A percentile compares a stretch with the other conserved stretches of the same genome.
Evolutionary conservation across 2,113 vertebrate species (phyloP).

Genomic region (Gallinago media): DNA sequence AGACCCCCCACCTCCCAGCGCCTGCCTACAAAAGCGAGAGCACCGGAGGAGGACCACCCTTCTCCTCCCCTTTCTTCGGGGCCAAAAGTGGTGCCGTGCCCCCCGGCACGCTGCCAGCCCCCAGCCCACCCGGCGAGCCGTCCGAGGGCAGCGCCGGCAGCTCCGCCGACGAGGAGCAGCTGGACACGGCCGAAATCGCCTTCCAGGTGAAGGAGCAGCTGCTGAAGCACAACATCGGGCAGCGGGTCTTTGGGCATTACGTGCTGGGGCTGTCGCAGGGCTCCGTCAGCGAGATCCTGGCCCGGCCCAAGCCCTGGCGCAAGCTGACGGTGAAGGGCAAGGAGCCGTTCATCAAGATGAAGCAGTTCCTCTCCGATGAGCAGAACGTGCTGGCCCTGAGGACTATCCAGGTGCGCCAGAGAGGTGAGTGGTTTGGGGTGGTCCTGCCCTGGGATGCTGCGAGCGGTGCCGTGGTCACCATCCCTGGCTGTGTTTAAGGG

Average conservation of each 20-base stretch:
- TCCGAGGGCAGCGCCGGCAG: conserved; percentile 77
- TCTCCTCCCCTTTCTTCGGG: conserved; percentile 86
- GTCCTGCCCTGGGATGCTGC: neutral
- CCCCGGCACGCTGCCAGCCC: conserved; percentile 27
- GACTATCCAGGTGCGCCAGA: conserved; percentile 98
- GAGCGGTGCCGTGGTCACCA: rapidly evolving
- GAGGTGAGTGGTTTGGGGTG: conserved; percentile 87
- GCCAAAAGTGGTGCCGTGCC: conserved; percentile 83
- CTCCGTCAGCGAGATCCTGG: conserved; percentile 98
- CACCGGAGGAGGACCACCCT: conserved; percentile 67
- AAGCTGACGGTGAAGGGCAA: conserved; percentile 99
- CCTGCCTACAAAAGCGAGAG: conserved; percentile 89
- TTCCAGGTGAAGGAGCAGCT: conserved; percentile 99
- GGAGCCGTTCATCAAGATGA: conserved; percentile 99
- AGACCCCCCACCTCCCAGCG: conserved; percentile 77
- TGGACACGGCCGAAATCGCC: conserved; percentile 96
- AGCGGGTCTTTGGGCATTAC: conserved; percentile 96
- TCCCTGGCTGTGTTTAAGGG: no score
- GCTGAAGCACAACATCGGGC: conserved; percentile 98
- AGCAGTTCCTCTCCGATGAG: conserved; percentile 97
- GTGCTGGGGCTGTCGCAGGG: conserved; percentile 97
- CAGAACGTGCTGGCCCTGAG: conserved; percentile 97
- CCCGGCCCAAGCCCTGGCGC: conserved; percentile 97
- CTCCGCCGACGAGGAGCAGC: conserved; percentile 87
- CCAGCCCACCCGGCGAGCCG: conserved; percentile 82